Percentiles rank a stretch among this genome's conserved stretches.
Evolutionary conservation across 1,140 invertebrate species (phyloP).

Genomic region (Antheraea mylitta): DNA sequence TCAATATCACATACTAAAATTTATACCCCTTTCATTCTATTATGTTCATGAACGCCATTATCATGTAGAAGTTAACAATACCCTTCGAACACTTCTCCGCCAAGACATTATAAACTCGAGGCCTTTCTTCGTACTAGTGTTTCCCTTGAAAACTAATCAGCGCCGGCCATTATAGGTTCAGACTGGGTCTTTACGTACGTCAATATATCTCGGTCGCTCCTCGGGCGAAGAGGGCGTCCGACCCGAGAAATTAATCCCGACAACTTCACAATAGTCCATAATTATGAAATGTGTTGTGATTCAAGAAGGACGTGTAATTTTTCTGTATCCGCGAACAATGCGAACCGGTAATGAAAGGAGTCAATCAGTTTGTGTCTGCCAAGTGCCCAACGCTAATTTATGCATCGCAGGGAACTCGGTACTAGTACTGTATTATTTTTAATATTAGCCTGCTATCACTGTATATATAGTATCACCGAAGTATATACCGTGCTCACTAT

Average conservation of each 20-base stretch:
- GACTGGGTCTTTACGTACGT: conserved; percentile 46
- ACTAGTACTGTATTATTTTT: neutral
- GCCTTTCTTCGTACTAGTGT: conserved; percentile 67
- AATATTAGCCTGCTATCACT: neutral
- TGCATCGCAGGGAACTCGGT: conserved; percentile 35
- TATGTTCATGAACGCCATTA: conserved; percentile 17
- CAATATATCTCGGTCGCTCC: conserved; percentile 59
- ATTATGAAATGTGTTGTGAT: conserved; percentile 78
- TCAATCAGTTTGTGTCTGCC: conserved; percentile 72
- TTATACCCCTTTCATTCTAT: neutral
- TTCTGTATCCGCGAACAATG: conserved; percentile 68
- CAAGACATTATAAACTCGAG: conserved; percentile 47
- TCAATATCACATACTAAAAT: neutral
- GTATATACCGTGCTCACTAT: no score
- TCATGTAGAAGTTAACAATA: conserved; percentile 23
- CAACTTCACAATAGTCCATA: conserved; percentile 75
- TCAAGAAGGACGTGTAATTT: conserved; percentile 65
- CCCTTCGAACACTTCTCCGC: conserved; percentile 30
- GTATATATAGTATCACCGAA: neutral
- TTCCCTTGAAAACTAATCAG: conserved; percentile 73
- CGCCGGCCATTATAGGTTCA: conserved; percentile 57
- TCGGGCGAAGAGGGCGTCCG: conserved; percentile 51
- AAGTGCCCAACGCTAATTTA: conserved; percentile 67
- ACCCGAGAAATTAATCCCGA: conserved; percentile 62
- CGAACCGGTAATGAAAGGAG: conserved; percentile 72